These are phyloP conservation scores for Lepeophtheirus salmonis DNA, from an alignment of 1,140 invertebrate species.

Conservation along the genomic window DNA sequence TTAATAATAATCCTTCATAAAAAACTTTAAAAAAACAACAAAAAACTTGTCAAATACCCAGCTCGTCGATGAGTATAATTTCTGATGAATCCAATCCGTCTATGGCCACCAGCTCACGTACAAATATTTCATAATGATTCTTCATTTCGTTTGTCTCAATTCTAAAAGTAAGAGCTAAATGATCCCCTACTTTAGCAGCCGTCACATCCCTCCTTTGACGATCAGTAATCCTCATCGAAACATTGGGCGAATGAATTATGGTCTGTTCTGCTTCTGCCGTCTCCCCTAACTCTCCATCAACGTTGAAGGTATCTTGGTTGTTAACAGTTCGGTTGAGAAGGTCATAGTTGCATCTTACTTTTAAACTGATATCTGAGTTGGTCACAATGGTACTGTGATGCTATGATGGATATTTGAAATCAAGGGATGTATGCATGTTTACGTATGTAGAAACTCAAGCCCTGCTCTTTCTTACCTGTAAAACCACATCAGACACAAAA, in stretches of 20 bases:
- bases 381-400: constrained; percentile 38
- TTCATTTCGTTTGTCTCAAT: constrained; percentile 29
- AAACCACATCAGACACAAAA: constrained; percentile 28
- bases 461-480: constrained; percentile 23
- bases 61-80: constrained; percentile 33
- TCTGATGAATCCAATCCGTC: constrained; percentile 33
- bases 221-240: constrained; percentile 35
- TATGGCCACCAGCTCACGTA: constrained; percentile 34
- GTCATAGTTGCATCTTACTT: constrained; percentile 34
- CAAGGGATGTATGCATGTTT: neutral
- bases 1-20: neutral
- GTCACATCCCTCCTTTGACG: constrained; percentile 29
- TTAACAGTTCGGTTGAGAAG: constrained; percentile 32
- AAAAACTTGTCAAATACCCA: constrained; percentile 26
- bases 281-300: constrained; percentile 24
- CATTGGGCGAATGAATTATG: constrained; percentile 34
- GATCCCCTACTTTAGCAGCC: constrained; percentile 31
- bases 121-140: constrained; percentile 37
- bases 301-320: constrained; percentile 29
- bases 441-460: neutral
- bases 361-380: constrained; percentile 34
- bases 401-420: constrained; percentile 22
- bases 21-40: neutral
- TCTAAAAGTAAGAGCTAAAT: constrained; percentile 32
- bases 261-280: constrained; percentile 27